These are phyloP conservation scores for Metallyticus violacea DNA, from an alignment of 2,888 invertebrate species.

Conservation along the genomic window DNA sequence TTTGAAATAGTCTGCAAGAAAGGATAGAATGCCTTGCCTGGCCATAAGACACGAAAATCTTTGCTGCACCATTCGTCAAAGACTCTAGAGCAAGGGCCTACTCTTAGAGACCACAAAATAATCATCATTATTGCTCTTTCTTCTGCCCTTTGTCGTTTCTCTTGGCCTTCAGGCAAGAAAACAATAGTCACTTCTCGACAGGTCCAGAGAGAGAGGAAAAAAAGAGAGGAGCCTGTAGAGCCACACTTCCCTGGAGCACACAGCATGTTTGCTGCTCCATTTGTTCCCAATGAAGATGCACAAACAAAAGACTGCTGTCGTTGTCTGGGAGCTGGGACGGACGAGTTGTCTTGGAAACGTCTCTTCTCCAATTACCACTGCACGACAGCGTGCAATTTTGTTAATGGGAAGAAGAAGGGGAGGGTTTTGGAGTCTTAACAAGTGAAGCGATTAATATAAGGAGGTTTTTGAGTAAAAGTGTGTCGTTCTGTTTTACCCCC, in stretches of 20 bases:
- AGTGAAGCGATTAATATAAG: conserved; percentile 16
- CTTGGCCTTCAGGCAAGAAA: background rate
- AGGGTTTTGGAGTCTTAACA: conserved; percentile 11
- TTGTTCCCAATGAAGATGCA: background rate
- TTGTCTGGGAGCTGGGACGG: background rate
- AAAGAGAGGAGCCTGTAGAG: too few relatives aligned
- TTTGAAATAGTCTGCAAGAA: too few relatives aligned
- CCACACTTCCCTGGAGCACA: background rate
- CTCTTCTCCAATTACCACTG: conserved; percentile 7
- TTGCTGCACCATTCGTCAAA: too few relatives aligned
- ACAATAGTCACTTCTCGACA: background rate
- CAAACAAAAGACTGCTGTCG: background rate
- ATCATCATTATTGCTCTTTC: background rate
- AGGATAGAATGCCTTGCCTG: too few relatives aligned
- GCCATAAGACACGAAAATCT: too few relatives aligned
- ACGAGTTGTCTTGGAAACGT: background rate
- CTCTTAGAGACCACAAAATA: background rate
- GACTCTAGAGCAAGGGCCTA: background rate
- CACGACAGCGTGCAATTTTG: background rate
- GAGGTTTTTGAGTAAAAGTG: background rate
- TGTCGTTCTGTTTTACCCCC: background rate
- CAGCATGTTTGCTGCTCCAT: background rate
- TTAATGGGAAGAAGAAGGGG: conserved; percentile 3
- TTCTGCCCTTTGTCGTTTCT: background rate
- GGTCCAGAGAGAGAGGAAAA: background rate